A percentile compares a stretch with the other conserved stretches of the same genome.
These are phyloP conservation scores for Oceanodroma tethys DNA, from an alignment of 2,113 vertebrate genomes.

Conservation along the genomic window DNA sequence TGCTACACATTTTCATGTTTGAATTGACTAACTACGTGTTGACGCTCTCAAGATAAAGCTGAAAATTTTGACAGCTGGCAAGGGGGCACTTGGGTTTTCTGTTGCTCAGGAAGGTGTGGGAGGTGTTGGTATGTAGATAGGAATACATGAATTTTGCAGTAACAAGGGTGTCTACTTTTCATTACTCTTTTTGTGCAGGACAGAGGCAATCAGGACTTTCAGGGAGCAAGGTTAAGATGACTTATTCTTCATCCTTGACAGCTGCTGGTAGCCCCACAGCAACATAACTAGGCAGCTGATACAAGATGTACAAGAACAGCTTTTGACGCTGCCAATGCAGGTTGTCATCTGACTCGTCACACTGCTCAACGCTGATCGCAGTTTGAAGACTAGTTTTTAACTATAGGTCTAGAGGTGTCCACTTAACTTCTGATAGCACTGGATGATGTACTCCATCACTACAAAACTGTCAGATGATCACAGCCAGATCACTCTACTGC, in stretches of 20 bases:
- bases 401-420: neutral
- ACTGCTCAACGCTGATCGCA: neutral
- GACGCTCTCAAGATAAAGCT: conserved; percentile 65
- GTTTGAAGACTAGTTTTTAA: neutral
- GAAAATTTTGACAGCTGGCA: conserved; percentile 65
- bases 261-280: neutral
- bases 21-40: conserved; percentile 59
- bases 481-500: neutral
- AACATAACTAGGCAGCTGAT: neutral
- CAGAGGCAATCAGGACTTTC: conserved; percentile 10
- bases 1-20: conserved; percentile 40
- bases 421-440: neutral
- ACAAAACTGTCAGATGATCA: neutral
- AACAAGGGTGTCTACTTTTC: conserved; percentile 32
- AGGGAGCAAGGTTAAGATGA: neutral
- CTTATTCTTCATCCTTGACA: neutral
- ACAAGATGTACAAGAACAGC: neutral
- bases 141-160: conserved; percentile 25
- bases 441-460: neutral
- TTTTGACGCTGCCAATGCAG: neutral
- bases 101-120: conserved; percentile 62
- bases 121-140: conserved; percentile 47
- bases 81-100: conserved; percentile 60
- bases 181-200: conserved; percentile 19
- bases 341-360: neutral